phyloP scores from a whole-genome alignment of 23 tunicate genomes.

The Trididemnum clinides region DNA sequence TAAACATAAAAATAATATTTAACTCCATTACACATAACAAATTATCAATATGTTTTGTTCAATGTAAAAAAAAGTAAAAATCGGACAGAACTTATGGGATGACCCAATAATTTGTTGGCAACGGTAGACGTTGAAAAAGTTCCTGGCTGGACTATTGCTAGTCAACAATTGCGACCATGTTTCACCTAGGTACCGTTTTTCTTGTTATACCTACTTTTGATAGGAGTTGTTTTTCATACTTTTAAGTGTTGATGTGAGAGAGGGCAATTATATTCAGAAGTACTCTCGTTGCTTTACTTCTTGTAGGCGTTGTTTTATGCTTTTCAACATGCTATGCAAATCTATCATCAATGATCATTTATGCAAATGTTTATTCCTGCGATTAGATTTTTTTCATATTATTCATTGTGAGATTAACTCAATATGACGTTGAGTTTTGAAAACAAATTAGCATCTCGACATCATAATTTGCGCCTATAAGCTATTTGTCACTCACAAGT shows the following conservation, averaged over 20 bases:
- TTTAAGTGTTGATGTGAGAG: background rate
- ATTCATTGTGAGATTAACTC: background rate
- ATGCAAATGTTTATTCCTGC: background rate
- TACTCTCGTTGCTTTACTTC: too few species aligned
- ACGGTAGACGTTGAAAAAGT: conserved; percentile 13
- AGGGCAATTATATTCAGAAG: background rate
- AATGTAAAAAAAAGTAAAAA: too few species aligned
- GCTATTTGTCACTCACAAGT: background rate
- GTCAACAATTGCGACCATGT: conserved; percentile 10
- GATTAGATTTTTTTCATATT: background rate
- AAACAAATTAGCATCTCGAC: background rate
- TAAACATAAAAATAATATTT: too few species aligned
- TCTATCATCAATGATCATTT: background rate
- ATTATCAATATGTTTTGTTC: too few species aligned
- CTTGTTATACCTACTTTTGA: background rate
- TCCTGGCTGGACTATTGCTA: conserved; percentile 20
- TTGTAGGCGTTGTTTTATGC: background rate
- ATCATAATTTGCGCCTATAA: background rate
- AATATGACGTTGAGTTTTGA: background rate
- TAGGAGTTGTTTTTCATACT: background rate
- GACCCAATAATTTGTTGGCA: conserved; percentile 14
- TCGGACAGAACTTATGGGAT: too few species aligned
- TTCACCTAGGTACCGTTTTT: background rate
- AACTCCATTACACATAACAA: too few species aligned
- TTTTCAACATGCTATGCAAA: background rate